A percentile compares a stretch with the other conserved stretches of the same genome.
Conservation (phyloP, 2,113 vertebrate species). For the Ploceus nigricollis region DNA sequence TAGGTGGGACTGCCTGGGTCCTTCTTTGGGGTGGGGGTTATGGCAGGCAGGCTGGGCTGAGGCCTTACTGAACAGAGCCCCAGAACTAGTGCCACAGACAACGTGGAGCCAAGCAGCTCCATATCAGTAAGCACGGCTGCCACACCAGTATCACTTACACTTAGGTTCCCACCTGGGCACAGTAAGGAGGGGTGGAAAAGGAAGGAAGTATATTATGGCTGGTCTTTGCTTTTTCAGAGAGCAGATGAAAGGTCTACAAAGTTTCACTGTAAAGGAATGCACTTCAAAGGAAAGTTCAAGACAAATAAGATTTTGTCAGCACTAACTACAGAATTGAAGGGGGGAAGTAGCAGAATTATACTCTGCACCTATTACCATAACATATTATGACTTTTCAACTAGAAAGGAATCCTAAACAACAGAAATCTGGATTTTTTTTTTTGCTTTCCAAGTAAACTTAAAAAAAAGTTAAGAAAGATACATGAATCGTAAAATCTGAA, state of each 20-base stretch:
- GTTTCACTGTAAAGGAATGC: constrained; percentile 12
- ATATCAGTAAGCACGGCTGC: background rate
- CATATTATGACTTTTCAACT: background rate
- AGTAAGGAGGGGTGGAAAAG: background rate
- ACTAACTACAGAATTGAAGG: background rate
- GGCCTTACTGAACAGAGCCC: background rate
- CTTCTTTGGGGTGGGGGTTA: background rate
- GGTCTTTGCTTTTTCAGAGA: background rate
- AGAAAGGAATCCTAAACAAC: background rate
- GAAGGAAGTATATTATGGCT: background rate
- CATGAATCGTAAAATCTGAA: fast-evolving
- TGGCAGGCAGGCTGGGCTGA: background rate
- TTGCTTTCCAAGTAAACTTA: background rate
- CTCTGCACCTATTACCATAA: background rate
- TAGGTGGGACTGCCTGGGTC: background rate
- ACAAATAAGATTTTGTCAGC: constrained; percentile 7
- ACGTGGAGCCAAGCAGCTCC: fast-evolving
- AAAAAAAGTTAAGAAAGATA: background rate
- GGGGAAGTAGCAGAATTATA: background rate
- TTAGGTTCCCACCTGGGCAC: background rate
- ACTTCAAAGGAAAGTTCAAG: constrained; percentile 25
- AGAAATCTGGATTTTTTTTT: background rate
- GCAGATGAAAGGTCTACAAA: background rate
- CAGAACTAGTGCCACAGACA: background rate
- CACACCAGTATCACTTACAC: background rate